Conservation (phyloP, 1,140 invertebrate species). For the Metaphire vulgaris region DNA sequence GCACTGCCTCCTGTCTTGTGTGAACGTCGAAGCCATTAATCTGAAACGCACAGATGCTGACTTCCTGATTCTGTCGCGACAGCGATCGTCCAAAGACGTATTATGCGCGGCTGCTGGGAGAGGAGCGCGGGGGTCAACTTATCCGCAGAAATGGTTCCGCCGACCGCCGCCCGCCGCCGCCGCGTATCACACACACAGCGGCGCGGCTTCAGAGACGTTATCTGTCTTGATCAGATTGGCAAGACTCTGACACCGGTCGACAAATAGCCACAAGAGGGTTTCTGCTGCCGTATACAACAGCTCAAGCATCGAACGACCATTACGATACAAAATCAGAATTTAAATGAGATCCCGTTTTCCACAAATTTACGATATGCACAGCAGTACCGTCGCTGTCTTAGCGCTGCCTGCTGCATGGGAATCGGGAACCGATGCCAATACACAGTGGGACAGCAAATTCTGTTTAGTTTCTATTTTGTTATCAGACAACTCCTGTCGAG, state of each 20-base stretch:
- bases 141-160: neutral
- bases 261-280: neutral
- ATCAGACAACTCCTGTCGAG: too few relatives aligned
- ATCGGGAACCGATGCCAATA: too few relatives aligned
- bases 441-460: too few relatives aligned
- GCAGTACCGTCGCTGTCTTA: too few relatives aligned
- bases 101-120: neutral
- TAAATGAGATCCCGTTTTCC: too few relatives aligned
- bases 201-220: neutral
- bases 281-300: neutral
- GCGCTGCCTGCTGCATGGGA: too few relatives aligned
- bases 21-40: constrained; percentile 55
- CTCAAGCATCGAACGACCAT: too few relatives aligned
- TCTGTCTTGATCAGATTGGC: neutral
- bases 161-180: too few relatives aligned
- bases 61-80: neutral
- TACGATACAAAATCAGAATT: too few relatives aligned
- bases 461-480: too few relatives aligned
- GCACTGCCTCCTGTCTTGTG: constrained; percentile 54
- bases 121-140: neutral
- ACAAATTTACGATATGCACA: too few relatives aligned
- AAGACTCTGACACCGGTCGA: neutral
- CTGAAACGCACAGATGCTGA: constrained; percentile 38
- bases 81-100: neutral
- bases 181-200: neutral